Percentiles rank a stretch among this genome's conserved stretches.
phyloP scores from a whole-genome alignment of 2,113 vertebrate species.

The Prolemur simus region DNA sequence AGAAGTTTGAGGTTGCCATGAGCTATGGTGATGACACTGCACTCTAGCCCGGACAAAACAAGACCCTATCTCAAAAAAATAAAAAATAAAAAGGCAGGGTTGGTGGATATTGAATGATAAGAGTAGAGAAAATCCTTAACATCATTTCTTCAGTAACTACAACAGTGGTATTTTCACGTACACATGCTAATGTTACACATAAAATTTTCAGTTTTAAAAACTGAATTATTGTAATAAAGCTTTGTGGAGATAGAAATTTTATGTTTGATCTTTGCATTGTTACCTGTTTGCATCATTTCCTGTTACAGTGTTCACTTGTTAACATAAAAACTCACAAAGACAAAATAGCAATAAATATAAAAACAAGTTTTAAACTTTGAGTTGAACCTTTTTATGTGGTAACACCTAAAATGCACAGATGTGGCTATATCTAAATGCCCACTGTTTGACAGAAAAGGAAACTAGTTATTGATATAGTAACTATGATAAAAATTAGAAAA shows the following conservation, averaged over 20 bases:
- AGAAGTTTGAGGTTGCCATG: no score
- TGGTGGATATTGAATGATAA: background rate
- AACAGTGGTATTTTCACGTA: background rate
- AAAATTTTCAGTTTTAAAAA: background rate
- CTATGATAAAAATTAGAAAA: background rate
- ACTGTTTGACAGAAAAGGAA: background rate
- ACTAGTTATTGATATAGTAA: background rate
- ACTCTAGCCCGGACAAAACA: no score
- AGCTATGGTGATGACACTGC: no score
- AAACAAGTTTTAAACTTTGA: background rate
- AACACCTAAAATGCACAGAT: background rate
- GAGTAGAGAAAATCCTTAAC: background rate
- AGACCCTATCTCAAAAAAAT: no score
- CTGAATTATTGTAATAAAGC: background rate
- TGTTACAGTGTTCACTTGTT: background rate
- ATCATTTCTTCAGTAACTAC: background rate
- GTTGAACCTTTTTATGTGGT: background rate
- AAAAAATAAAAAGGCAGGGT: no score
- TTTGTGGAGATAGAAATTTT: background rate
- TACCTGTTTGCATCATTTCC: background rate
- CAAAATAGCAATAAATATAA: background rate
- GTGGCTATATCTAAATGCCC: background rate
- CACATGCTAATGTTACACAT: background rate
- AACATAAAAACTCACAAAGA: background rate
- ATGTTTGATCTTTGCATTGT: background rate